A percentile compares a stretch with the other conserved stretches of the same genome.
These are phyloP conservation scores for Tachysurus fulvidraco DNA, from an alignment of 2,113 vertebrate species.

Conservation along the genomic window DNA sequence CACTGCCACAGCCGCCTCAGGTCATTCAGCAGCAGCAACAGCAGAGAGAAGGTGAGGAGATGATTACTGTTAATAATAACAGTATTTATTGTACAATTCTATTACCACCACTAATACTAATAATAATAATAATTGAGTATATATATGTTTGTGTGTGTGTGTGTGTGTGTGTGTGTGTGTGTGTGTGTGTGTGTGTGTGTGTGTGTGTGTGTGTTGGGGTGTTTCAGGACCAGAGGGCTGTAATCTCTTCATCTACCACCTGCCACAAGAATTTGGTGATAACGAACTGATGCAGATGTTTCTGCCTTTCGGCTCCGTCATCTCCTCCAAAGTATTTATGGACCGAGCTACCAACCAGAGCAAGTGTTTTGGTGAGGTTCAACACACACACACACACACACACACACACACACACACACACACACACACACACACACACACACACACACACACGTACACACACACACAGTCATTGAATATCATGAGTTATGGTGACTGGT, in stretches of 20 bases:
- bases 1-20: slow-evolving; percentile 81
- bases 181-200: slow-evolving; percentile 7
- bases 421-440: background rate
- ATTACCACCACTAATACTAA: background rate
- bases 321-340: slow-evolving; percentile 97
- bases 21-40: slow-evolving; percentile 83
- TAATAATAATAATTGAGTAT: background rate
- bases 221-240: slow-evolving; percentile 91
- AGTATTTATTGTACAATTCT: background rate
- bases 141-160: background rate
- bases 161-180: slow-evolving; percentile 22
- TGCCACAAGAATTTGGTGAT: slow-evolving; percentile 98
- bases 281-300: slow-evolving; percentile 98
- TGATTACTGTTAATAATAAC: background rate
- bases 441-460: background rate
- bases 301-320: slow-evolving; percentile 95
- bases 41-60: slow-evolving; percentile 81
- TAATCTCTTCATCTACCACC: slow-evolving; percentile 99
- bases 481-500: background rate
- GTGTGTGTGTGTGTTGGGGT: slow-evolving; percentile 10
- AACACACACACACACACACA: background rate
- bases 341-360: slow-evolving; percentile 98
- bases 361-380: slow-evolving; percentile 93
- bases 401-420: background rate
- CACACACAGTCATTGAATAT: background rate